A percentile compares a stretch with the other conserved stretches of the same genome.
Conservation (phyloP, 2,797 vertebrate genomes). For the Staurois parvus region DNA sequence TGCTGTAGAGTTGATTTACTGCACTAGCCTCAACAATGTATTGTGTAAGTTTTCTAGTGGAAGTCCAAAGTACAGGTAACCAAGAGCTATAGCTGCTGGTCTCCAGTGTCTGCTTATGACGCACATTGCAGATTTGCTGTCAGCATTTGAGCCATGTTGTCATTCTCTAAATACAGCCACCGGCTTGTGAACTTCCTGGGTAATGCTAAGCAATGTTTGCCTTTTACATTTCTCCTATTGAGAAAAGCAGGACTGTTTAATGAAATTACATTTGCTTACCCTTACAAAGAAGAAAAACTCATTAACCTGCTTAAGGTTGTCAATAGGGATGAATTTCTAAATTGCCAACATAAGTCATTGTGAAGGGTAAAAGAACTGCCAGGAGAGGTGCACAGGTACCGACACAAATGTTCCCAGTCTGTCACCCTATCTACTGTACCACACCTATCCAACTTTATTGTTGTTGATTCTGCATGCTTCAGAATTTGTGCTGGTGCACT, state of each 20-base stretch:
- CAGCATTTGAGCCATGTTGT: not conserved
- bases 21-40: not conserved
- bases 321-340: not conserved
- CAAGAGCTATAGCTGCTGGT: not conserved
- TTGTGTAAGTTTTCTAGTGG: conserved; percentile 5
- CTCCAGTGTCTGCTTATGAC: not conserved
- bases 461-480: too few relatives aligned
- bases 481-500: too few relatives aligned
- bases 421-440: too few relatives aligned
- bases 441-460: too few relatives aligned
- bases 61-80: conserved; percentile 31
- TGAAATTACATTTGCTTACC: not conserved
- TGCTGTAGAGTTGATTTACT: too few relatives aligned
- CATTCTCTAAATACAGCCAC: conserved; percentile 25
- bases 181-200: not conserved
- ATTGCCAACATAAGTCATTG: not conserved
- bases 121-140: not conserved
- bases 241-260: not conserved
- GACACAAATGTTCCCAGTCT: too few relatives aligned
- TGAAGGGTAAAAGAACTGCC: not conserved
- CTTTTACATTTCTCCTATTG: not conserved
- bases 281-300: not conserved
- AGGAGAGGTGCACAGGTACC: not conserved
- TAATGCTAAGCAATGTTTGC: not conserved
- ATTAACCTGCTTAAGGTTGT: not conserved